Percentiles rank a stretch among this genome's conserved stretches.
phyloP scores from a whole-genome alignment of 1,140 invertebrate species.

The Theocolax elegans region DNA sequence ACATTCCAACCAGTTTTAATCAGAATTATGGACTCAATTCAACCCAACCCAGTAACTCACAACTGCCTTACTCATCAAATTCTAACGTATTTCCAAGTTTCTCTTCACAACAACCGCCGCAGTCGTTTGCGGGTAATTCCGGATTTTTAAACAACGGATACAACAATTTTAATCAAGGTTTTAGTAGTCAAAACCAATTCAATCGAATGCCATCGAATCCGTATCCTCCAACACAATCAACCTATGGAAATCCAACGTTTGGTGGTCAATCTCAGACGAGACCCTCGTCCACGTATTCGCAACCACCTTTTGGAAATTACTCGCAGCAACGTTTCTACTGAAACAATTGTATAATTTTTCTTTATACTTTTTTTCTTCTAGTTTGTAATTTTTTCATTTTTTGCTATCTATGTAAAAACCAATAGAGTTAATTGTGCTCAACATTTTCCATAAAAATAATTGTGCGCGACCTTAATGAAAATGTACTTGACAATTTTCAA shows the following conservation, averaged over 20 bases:
- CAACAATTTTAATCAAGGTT: constrained; percentile 56
- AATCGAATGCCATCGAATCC: constrained; percentile 46
- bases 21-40: constrained; percentile 31
- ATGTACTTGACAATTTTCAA: no score
- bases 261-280: neutral
- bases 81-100: constrained; percentile 50
- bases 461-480: no score
- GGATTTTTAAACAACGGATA: constrained; percentile 59
- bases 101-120: constrained; percentile 43
- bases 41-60: constrained; percentile 33
- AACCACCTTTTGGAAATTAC: constrained; percentile 46
- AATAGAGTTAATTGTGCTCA: no score
- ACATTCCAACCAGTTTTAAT: constrained; percentile 18
- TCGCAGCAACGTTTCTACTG: constrained; percentile 58
- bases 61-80: constrained; percentile 50
- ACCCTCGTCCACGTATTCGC: constrained; percentile 43
- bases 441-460: no score
- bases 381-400: no score
- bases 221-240: constrained; percentile 45
- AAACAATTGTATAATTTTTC: constrained; percentile 15
- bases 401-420: no score
- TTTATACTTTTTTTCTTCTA: no score
- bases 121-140: constrained; percentile 49
- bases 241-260: no score
- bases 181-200: constrained; percentile 50